Base-by-base conservation (phyloP, 2,888 invertebrate species). In the Chorisops tibialis region DNA sequence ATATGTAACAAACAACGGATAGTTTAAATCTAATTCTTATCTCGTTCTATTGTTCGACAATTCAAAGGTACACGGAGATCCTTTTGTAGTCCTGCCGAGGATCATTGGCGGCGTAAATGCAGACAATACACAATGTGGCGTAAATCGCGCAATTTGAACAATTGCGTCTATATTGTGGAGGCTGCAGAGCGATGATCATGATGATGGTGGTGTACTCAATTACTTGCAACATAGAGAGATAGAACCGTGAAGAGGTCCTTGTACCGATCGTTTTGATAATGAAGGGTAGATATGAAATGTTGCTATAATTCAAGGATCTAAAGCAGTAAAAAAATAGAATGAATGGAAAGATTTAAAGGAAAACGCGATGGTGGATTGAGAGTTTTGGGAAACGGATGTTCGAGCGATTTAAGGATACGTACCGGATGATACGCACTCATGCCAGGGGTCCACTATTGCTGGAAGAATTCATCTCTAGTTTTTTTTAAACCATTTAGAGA, bases 1-100 rank as follows among this genome's bases (percentile, higher is more conserved):
- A 30, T 18, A 56, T 43, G 56, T 43, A 45, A 43, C 43, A 56
- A 45, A 43, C 56, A 38, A 54, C 43, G 60, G 60, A 60, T 60
- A 60, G 49, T 60, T 60, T 60, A 50, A 60, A 60, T 60, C 60
- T 60, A 60, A 60, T 60, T 60, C 39, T 60, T 49, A 60, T 60
- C 60, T 60, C 60, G 41, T 60, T 50, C 41, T 39, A 50, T 60
- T 60, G 60, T 60, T 50, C 50, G 16, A 5, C 21, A n/a, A 47
- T 47, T 47, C 47, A 47, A 47, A 47, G 47, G 22, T 47, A 47
- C n/a, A n/a, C n/a, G 12, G 37, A 19, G 45, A 21, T 48, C 24
- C 48, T 22, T 48, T 48, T 22, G 48, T 48, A 22, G 24, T 22
- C 22, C 48, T 30, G 52, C 52, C 51, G 43, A 22, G 45, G 30